These are phyloP conservation scores for Lapara coniferarum DNA, from an alignment of 2,888 invertebrate species.

Conservation along the genomic window DNA sequence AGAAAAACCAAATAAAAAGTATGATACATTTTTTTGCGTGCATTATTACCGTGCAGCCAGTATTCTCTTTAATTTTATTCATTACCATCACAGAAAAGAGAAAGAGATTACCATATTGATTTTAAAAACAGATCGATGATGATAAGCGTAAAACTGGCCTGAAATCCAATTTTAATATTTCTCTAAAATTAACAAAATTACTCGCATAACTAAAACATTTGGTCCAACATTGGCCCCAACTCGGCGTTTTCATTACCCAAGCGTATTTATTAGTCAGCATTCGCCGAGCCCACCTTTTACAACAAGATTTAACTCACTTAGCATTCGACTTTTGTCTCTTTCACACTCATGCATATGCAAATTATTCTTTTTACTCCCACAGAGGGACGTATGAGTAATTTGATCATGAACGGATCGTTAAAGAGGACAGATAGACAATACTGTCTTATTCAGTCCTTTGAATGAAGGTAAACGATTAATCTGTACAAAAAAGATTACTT, in stretches of 20 bases:
- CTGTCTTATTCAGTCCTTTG: constrained; percentile 31
- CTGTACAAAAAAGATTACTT: no score
- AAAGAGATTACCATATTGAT: no score
- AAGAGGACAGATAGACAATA: constrained; percentile 51
- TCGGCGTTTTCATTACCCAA: constrained; percentile 69
- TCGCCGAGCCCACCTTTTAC: constrained; percentile 77
- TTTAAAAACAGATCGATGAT: no score
- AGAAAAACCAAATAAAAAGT: no score
- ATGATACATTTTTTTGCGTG: no score
- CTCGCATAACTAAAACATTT: neutral
- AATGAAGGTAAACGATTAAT: no score
- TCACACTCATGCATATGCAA: constrained; percentile 52
- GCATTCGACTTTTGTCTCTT: constrained; percentile 63
- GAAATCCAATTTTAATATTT: neutral
- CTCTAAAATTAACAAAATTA: neutral
- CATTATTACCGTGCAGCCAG: no score
- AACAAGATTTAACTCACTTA: constrained; percentile 79
- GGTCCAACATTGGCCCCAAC: constrained; percentile 7
- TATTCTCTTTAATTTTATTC: no score
- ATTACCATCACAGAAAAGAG: no score
- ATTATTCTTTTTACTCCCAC: constrained; percentile 54
- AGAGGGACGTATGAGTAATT: constrained; percentile 69
- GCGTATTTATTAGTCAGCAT: constrained; percentile 60
- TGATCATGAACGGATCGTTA: constrained; percentile 73
- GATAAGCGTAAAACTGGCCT: no score